Base-by-base conservation (phyloP, 1,140 invertebrate species). In the Bombus fervidus region DNA sequence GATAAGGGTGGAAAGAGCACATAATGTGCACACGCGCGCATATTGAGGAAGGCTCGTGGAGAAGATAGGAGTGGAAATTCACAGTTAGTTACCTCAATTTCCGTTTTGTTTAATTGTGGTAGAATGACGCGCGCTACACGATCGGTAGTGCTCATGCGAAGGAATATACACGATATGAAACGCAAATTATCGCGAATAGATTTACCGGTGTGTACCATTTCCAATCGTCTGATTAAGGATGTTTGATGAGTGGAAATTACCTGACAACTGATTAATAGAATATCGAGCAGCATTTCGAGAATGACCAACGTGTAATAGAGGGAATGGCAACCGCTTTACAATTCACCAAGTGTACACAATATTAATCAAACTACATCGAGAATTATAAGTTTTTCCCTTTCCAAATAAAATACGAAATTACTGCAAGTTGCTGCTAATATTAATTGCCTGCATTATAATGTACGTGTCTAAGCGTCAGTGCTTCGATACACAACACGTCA, bases 51-150 rank as follows among this genome's bases (percentile, higher is more conserved):
- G 28, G n/a, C 25, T 37, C 15, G 71, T 2, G 41, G 71, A n/a
- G 28, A 43, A 47, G 1, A 18, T 34, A 43, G 12, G 72, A 82
- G 28, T 43, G 81, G 86, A 87, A 88, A 47, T 41, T 76, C 75
- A n/a, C 79, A 83, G 82, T 80, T 79, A 88, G 80, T 88, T 79
- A 84, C 75, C 69, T 87, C 75, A 80, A 88, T 88, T 88, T 87
- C 76, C 86, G 81, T 87, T 87, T 88, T 57, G 76, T 88, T 88
- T 88, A 87, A 88, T 84, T 79, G 71, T 79, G n/a, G 39, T 57
- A 28, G 28, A 53, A 78, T 57, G 53, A 73, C 62, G 43, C 39
- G 41, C 53, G 47, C 47, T 53, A 5, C n/a, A 6, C 37, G 34
- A 31, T 47, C 47, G 75, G 57, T 47, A 59, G 53, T 4, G 34